Evolutionary conservation across 1,140 invertebrate genomes (phyloP).

Genomic region (Aphelenchoides besseyi): DNA sequence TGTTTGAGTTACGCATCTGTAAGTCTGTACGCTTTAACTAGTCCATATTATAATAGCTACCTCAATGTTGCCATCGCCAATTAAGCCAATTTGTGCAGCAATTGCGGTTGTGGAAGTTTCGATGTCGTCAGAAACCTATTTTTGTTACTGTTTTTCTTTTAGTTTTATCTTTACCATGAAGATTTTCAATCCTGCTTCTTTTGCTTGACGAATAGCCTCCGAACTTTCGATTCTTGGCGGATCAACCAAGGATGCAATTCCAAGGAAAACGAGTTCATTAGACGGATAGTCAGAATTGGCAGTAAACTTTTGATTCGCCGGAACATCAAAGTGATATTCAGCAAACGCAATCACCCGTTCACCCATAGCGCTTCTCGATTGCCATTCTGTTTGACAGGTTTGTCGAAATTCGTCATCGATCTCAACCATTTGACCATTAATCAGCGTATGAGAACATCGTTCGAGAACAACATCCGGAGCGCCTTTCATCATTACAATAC

Average conservation of each 20-base stretch:
- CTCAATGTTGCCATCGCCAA: no score
- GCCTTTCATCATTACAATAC: conserved; percentile 57
- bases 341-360: conserved; percentile 52
- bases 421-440: conserved; percentile 38
- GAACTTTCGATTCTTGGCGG: conserved; percentile 49
- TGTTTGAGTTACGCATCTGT: no score
- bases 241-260: conserved; percentile 59
- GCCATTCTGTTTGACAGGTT: conserved; percentile 53
- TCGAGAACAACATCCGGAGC: conserved; percentile 54
- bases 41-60: no score
- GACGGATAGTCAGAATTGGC: conserved; percentile 35
- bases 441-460: conserved; percentile 36
- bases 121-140: conserved; percentile 41
- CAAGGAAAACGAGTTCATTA: conserved; percentile 48
- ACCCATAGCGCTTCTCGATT: conserved; percentile 43
- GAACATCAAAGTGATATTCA: conserved; percentile 43
- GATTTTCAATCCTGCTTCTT: conserved; percentile 46
- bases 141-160: no score
- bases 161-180: conserved; percentile 52
- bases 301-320: conserved; percentile 41
- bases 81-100: conserved; percentile 46
- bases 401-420: conserved; percentile 53
- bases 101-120: conserved; percentile 42
- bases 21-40: no score
- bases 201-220: conserved; percentile 49